Conservation (phyloP, 2,888 invertebrate genomes). For the Agrotis exclamationis region DNA sequence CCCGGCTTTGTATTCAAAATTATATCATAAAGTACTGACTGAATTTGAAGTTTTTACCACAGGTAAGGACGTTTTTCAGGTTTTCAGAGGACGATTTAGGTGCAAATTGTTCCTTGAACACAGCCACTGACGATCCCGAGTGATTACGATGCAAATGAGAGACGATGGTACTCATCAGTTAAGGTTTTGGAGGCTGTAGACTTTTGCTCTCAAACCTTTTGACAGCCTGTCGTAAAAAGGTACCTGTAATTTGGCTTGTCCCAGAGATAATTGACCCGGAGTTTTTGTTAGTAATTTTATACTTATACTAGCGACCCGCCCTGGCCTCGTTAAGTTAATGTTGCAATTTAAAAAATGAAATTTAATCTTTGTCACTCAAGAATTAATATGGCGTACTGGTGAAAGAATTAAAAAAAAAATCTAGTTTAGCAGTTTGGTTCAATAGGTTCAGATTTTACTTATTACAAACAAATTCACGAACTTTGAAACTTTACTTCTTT, state of each 20-base stretch:
- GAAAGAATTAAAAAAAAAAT: too few species aligned
- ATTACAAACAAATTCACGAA: too few species aligned
- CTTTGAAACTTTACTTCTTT: too few species aligned
- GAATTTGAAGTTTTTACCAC: constrained; percentile 2
- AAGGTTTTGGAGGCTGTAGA: constrained; percentile 7
- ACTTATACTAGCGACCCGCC: neutral
- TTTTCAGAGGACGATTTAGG: constrained; percentile 26
- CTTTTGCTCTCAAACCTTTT: constrained; percentile 9
- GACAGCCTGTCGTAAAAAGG: constrained; percentile 1
- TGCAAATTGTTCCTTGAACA: constrained; percentile 36
- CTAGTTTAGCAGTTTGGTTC: too few species aligned
- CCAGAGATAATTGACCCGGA: neutral
- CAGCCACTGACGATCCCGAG: constrained; percentile 22
- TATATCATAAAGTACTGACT: constrained; percentile 11
- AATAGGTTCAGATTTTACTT: too few species aligned
- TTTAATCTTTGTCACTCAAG: too few species aligned
- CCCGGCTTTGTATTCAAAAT: constrained; percentile 1
- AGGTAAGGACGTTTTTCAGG: neutral
- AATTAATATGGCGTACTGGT: too few species aligned
- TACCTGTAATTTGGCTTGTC: constrained; percentile 16
- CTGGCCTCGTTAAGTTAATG: too few species aligned
- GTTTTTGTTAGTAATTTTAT: neutral
- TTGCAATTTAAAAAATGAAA: too few species aligned
- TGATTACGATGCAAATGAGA: constrained; percentile 55
- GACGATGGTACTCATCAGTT: constrained; percentile 13